phyloP scores from a whole-genome alignment of 64 coral and sea anemone genomes.

The Montipora capricornis region DNA sequence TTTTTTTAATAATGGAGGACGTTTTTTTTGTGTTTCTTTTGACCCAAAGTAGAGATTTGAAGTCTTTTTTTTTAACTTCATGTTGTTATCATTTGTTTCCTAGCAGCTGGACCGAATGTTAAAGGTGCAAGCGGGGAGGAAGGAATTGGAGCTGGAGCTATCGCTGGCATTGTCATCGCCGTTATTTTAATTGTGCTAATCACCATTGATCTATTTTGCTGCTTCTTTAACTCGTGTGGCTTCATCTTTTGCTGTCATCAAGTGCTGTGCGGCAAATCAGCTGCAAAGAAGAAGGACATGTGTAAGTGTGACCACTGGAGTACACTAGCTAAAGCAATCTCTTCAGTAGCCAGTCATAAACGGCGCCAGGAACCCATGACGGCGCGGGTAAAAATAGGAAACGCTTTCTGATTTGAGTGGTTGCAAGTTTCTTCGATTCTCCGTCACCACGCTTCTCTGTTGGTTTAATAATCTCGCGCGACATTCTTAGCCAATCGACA shows the following conservation, averaged over 20 bases:
- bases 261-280: slow-evolving; percentile 32
- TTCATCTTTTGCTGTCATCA: slow-evolving; percentile 70
- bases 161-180: slow-evolving; percentile 87
- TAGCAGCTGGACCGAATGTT: neutral
- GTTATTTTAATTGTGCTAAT: slow-evolving; percentile 80
- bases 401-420: no score
- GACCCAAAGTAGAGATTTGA: no score
- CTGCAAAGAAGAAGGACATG: neutral
- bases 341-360: no score
- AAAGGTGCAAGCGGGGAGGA: neutral
- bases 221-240: slow-evolving; percentile 85
- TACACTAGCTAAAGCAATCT: no score
- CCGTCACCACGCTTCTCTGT: neutral
- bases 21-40: no score
- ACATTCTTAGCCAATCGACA: neutral
- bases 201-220: slow-evolving; percentile 85
- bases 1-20: no score
- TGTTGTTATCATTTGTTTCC: neutral
- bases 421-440: neutral
- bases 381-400: no score
- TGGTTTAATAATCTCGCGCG: neutral
- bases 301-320: slow-evolving; percentile 3
- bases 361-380: no score
- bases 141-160: slow-evolving; percentile 22
- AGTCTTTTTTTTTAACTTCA: no score